These are phyloP conservation scores for Atta colombica DNA, from an alignment of 1,140 invertebrate species.

Conservation along the genomic window DNA sequence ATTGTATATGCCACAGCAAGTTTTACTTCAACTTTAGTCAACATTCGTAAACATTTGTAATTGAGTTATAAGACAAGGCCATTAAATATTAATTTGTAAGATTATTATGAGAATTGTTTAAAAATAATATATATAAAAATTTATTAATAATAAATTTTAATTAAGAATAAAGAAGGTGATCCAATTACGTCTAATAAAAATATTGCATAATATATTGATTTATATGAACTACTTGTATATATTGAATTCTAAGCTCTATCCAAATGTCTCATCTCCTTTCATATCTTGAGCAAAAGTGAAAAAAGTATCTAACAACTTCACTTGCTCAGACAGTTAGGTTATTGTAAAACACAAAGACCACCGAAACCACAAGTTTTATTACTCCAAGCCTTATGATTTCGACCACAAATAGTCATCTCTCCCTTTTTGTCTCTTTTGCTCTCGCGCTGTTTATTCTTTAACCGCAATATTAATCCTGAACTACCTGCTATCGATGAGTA, in stretches of 20 bases:
- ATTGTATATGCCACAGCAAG: constrained; percentile 23
- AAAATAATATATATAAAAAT: neutral
- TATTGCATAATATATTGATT: neutral
- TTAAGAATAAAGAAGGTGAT: neutral
- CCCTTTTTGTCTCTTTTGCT: constrained; percentile 3
- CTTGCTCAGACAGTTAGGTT: constrained; percentile 15
- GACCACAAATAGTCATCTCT: constrained; percentile 22
- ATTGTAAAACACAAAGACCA: constrained; percentile 35
- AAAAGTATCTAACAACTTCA: constrained; percentile 44
- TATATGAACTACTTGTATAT: neutral
- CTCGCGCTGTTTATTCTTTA: constrained; percentile 70
- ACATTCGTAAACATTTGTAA: neutral
- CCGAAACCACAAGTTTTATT: constrained; percentile 60
- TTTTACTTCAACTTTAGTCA: neutral
- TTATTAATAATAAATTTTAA: neutral
- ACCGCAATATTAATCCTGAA: constrained; percentile 75
- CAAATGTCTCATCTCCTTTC: neutral
- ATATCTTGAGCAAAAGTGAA: constrained; percentile 5
- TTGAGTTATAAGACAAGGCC: neutral
- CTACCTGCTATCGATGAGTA: constrained; percentile 25
- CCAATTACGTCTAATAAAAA: neutral
- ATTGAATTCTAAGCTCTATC: neutral
- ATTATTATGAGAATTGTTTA: neutral
- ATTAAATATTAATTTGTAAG: neutral
- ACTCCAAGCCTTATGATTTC: constrained; percentile 43